Base-by-base conservation (phyloP, 2,797 vertebrate genomes). In the Harpagifer antarcticus region DNA sequence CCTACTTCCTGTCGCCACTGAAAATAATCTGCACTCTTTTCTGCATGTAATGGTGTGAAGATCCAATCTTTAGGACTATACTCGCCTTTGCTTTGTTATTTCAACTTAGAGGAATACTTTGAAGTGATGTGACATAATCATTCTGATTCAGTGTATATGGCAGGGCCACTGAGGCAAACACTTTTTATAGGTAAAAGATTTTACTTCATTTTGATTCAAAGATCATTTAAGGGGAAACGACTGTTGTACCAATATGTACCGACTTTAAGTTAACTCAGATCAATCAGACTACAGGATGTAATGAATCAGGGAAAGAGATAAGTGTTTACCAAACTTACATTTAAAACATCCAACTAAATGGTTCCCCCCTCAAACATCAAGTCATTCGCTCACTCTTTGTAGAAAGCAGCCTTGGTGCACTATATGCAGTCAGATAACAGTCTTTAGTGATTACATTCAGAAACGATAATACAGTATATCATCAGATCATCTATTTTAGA, bases 401-500 rank as follows among this genome's bases (percentile, higher is more conserved):
- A 90, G 81, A 84, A 78, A 89, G 87, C 79, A 88, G 84, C 85
- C 81, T 85, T 86, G 84, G 78, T 90, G 88, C 86, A 82, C 86
- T 83, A 86, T 88, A 91, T 85, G 89, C 87, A 92, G 90, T 90
- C 89, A 88, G 90, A 90, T 86, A 91, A 79, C 82, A 78, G 78
- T 73, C 89, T 83, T 92, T 73, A 86, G 77, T 81, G 77, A 90
- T 82, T 79, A 83, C 84, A 86, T 86, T 60, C 76, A 77, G 56
- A 85, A 73, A 77, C 77, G 48, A 91, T 91, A 88, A 90, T 91
- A 90, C 79, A 90, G 79, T 89, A 88, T 92, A 90, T 91, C 82
- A 82, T 89, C 77, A 91, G 88, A 92, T 92, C 88, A 92, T 94
- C 84, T 94, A 94, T 94, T 95, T 94, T 94, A 95, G 91, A 92